A percentile compares a stretch with the other conserved stretches of the same genome.
Evolutionary conservation across 2,888 invertebrate genomes (phyloP).

Genomic region (Xestia c-nigrum): DNA sequence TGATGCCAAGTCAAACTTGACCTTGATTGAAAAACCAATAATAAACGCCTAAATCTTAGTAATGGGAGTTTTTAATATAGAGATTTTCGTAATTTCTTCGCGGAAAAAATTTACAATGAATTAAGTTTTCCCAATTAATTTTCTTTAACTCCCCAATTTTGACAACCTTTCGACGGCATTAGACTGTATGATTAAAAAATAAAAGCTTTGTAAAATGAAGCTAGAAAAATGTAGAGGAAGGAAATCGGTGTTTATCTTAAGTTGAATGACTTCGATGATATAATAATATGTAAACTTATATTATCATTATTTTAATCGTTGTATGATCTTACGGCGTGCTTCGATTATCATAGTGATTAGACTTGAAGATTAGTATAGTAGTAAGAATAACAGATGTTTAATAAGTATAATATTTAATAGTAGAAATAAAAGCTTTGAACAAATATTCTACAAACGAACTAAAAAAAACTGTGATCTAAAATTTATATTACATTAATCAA

Average conservation of each 20-base stretch:
- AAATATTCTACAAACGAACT: background rate
- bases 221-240: background rate
- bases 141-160: background rate
- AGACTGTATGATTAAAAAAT: background rate
- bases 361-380: background rate
- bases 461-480: background rate
- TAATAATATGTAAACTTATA: slow-evolving; percentile 20
- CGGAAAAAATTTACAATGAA: too few relatives aligned
- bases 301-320: slow-evolving; percentile 31
- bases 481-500: slow-evolving; percentile 9
- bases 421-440: background rate
- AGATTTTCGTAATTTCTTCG: background rate
- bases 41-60: slow-evolving; percentile 30
- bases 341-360: slow-evolving; percentile 32
- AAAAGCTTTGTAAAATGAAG: too few relatives aligned
- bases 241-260: slow-evolving; percentile 25
- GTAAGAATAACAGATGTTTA: background rate
- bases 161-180: background rate
- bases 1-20: slow-evolving; percentile 70
- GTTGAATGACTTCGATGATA: slow-evolving; percentile 46
- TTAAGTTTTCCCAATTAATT: background rate
- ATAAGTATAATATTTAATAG: background rate
- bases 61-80: background rate
- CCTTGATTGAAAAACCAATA: slow-evolving; percentile 44
- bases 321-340: background rate